Conservation (phyloP, 2,888 invertebrate genomes). For the Ichneumon xanthorius region DNA sequence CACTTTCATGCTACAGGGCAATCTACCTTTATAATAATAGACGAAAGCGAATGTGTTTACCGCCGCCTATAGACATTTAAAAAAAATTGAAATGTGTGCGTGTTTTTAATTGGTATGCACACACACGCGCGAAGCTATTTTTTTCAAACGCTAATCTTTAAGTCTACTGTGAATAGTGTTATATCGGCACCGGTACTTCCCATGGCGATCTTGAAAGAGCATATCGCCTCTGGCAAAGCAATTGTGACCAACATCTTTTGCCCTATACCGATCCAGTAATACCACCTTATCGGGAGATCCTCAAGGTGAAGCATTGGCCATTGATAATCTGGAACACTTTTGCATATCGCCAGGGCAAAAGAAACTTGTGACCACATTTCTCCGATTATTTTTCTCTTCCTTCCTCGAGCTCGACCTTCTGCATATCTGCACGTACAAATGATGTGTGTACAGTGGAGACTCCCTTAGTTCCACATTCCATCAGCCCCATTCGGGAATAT, state of each 20-base stretch:
- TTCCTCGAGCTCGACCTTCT: conserved; percentile 19
- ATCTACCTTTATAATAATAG: conserved; percentile 10
- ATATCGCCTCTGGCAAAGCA: conserved; percentile 19
- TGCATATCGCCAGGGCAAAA: conserved; percentile 23
- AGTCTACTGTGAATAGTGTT: background rate
- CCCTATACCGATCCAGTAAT: conserved; percentile 46
- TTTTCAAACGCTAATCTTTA: conserved; percentile 23
- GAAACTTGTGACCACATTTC: conserved; percentile 17
- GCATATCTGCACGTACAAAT: background rate
- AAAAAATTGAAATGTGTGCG: background rate
- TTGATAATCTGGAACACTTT: conserved; percentile 1
- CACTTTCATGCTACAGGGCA: background rate
- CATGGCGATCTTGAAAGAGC: conserved; percentile 18
- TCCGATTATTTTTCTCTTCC: background rate
- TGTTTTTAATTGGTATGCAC: background rate
- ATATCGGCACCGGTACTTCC: conserved; percentile 18
- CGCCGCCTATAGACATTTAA: background rate
- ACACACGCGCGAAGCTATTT: background rate
- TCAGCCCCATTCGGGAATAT: no score
- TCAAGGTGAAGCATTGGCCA: conserved; percentile 39
- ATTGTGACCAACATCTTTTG: conserved; percentile 27
- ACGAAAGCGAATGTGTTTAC: background rate
- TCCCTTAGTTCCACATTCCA: background rate
- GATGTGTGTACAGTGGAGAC: background rate
- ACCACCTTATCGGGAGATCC: conserved; percentile 16